These are phyloP conservation scores for Ceyx erithaca DNA, from an alignment of 2,797 vertebrate genomes.

Conservation along the genomic window DNA sequence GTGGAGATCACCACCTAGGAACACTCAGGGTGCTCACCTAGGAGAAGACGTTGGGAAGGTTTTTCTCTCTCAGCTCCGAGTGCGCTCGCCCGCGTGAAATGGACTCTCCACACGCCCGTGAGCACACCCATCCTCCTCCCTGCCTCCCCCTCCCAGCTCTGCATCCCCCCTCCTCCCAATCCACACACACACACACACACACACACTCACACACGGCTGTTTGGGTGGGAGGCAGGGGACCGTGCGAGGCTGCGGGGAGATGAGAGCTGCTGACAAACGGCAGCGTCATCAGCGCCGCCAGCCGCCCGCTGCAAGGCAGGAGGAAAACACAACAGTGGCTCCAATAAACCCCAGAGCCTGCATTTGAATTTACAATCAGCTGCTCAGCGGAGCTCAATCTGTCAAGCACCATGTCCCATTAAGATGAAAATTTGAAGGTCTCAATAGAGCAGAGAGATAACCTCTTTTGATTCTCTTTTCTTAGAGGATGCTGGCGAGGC, in stretches of 20 bases:
- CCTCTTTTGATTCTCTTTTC: neutral
- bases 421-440: constrained; percentile 42
- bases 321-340: constrained; percentile 6
- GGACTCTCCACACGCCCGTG: accelerated
- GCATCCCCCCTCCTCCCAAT: neutral
- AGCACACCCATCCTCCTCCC: accelerated
- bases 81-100: accelerated
- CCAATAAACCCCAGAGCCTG: neutral
- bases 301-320: constrained; percentile 10
- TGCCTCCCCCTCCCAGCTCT: neutral
- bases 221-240: neutral
- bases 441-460: neutral
- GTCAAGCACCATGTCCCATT: constrained; percentile 43
- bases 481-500: neutral
- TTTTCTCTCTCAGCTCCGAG: neutral
- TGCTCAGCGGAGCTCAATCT: constrained; percentile 27
- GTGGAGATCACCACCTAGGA: neutral
- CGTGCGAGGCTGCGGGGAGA: neutral
- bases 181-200: neutral
- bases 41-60: too few species aligned
- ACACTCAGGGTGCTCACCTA: neutral
- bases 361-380: constrained; percentile 50
- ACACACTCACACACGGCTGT: neutral
- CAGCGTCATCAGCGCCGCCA: neutral
- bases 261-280: constrained; percentile 4